phyloP scores from a whole-genome alignment of 2,888 invertebrate species.

The Drosophila pseudotalamancana region DNA sequence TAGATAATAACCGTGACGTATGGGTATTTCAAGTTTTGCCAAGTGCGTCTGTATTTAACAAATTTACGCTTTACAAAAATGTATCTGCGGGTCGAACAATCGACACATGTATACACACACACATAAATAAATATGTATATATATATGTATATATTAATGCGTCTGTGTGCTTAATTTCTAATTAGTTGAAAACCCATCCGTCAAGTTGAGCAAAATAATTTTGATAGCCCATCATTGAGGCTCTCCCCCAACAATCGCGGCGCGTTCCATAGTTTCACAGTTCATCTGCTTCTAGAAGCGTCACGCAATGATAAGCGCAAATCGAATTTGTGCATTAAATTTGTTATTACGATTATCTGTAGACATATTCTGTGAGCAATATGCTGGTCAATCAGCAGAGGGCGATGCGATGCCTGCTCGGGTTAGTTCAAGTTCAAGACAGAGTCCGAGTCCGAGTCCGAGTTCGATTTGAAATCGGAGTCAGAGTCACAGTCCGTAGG shows the following conservation, averaged over 20 bases:
- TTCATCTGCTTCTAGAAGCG: slow-evolving; percentile 13
- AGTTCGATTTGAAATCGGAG: slow-evolving; percentile 26
- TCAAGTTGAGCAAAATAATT: slow-evolving; percentile 51
- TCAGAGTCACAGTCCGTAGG: slow-evolving; percentile 1
- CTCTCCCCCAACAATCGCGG: slow-evolving; percentile 31
- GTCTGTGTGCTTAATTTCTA: slow-evolving; percentile 42
- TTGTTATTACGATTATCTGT: slow-evolving; percentile 53
- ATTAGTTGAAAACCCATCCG: slow-evolving; percentile 57
- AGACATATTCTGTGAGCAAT: slow-evolving; percentile 11
- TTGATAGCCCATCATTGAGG: slow-evolving; percentile 55
- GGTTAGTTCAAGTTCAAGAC: slow-evolving; percentile 14
- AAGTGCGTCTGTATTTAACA: slow-evolving; percentile 29
- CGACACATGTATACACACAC: background rate
- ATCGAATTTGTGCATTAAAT: slow-evolving; percentile 72
- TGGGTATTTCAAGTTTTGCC: slow-evolving; percentile 16
- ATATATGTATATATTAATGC: background rate
- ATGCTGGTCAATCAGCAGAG: slow-evolving; percentile 53
- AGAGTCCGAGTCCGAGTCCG: slow-evolving; percentile 4
- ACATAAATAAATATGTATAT: no score
- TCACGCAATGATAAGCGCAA: slow-evolving; percentile 76
- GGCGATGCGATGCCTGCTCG: background rate
- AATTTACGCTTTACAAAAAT: background rate
- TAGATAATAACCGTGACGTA: slow-evolving; percentile 3
- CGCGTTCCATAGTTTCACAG: background rate
- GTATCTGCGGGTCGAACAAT: slow-evolving; percentile 38